Base-by-base conservation (phyloP, 2,888 invertebrate genomes). In the Pandemis cinnamomeana region DNA sequence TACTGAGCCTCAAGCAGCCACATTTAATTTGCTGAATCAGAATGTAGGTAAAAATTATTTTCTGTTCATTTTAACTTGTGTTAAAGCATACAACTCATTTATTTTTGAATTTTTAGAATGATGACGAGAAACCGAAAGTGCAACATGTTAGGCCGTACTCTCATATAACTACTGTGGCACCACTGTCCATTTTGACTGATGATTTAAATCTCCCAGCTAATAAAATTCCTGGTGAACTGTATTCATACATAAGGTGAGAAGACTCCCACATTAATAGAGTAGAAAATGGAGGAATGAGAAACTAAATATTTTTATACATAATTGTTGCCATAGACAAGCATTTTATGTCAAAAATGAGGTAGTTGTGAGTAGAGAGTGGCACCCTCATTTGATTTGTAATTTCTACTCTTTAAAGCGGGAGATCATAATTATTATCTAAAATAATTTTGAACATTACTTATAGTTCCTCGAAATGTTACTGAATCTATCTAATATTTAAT, bases 101-200 rank as follows among this genome's bases (percentile, higher is more conserved):
- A 5, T 11, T 66, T 36, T 48, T 41, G 51, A 20, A 66, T 74
- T 90, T 89, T 71, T 81, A 93, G 92, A 78, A 71, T 67, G 84
- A 82, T 13, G 82, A 79, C 27, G 80, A 80, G 67, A 83, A 79
- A 48, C 66, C 76, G 44, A 72, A 80, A 64, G 68, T 78, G 5
- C 82, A 80, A 55, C 77, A 78, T 73, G 74, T 90, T 0, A 94
- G 90, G 74, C 96, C 97, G n/a, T 95, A 96, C 64, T 95, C 97
- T 0, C 98, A 98, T 87, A 95, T 98, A 76, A 95, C 96, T 79
- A 96, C 96, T 48, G 95, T 95, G 80, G 95, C 97, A 64, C 96
- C 96, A 70, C 91, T 98, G 71, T 96, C 96, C n/a, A 95, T 98
- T 84, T 95, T 98, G 83, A 96, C 96, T 3, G 98, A 98, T 84